These are phyloP conservation scores for Notamacropus eugenii DNA, from an alignment of 2,797 vertebrate genomes.

Conservation along the genomic window DNA sequence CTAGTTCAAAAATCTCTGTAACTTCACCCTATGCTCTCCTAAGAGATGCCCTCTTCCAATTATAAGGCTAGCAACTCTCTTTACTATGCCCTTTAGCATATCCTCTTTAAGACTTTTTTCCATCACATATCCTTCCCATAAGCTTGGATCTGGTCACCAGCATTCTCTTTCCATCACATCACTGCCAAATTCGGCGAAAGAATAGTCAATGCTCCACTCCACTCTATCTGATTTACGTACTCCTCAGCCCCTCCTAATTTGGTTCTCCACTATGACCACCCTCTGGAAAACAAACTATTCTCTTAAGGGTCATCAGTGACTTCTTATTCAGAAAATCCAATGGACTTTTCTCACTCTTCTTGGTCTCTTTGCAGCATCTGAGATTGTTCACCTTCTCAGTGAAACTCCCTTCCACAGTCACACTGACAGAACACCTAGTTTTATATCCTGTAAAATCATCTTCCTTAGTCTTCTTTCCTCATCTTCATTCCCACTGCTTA, in stretches of 20 bases:
- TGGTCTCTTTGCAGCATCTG: background rate
- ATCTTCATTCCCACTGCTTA: too few relatives aligned
- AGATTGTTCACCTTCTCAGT: too few relatives aligned
- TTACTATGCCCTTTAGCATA: background rate
- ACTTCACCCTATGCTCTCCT: background rate
- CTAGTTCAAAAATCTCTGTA: background rate
- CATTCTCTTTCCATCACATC: background rate
- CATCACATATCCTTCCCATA: background rate
- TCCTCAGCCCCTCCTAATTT: background rate
- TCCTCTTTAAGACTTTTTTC: background rate
- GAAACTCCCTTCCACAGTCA: too few relatives aligned
- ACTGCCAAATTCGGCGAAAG: background rate
- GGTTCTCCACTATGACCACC: background rate
- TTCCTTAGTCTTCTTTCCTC: background rate
- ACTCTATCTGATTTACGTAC: background rate
- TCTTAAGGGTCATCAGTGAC: background rate
- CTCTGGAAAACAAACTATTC: background rate
- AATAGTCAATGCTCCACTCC: background rate
- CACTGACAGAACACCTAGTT: background rate
- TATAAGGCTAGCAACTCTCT: background rate
- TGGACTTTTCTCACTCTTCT: background rate
- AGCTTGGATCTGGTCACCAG: background rate
- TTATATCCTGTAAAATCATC: background rate
- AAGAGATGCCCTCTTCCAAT: background rate
- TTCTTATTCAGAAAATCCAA: background rate